Evolutionary conservation across 2,113 vertebrate species (phyloP).

Genomic region (Polypterus bichir): DNA sequence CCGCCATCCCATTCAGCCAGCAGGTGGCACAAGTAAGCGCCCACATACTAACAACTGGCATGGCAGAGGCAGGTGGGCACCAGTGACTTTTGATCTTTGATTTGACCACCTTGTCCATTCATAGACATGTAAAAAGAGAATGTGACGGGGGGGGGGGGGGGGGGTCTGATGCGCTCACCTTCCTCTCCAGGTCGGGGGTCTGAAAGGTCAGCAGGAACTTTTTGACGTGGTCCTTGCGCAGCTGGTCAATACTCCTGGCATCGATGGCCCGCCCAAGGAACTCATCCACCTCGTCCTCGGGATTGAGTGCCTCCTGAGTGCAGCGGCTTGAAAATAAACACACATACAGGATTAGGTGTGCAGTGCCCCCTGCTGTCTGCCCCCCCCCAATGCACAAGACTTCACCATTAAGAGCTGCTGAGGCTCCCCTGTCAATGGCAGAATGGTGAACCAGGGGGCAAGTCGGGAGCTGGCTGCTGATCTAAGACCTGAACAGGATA

Average conservation of each 20-base stretch:
- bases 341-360: background rate
- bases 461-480: too few relatives aligned
- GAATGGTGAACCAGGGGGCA: background rate
- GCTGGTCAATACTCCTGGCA: constrained; percentile 87
- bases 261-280: constrained; percentile 89
- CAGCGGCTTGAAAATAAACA: constrained; percentile 51
- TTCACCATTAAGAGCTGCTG: background rate
- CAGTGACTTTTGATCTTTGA: too few relatives aligned
- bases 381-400: background rate
- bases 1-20: too few relatives aligned
- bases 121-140: too few relatives aligned
- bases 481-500: too few relatives aligned
- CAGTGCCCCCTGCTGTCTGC: background rate
- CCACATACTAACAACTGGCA: too few relatives aligned
- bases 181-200: constrained; percentile 82
- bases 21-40: too few relatives aligned
- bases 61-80: too few relatives aligned
- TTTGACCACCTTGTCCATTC: too few relatives aligned
- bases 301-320: constrained; percentile 82
- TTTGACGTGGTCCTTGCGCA: constrained; percentile 88
- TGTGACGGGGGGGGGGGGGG: background rate
- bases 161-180: constrained; percentile 42
- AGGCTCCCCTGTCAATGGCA: background rate
- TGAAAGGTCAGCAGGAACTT: constrained; percentile 92
- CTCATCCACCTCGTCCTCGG: constrained; percentile 88